A percentile compares a stretch with the other conserved stretches of the same genome.
Conservation (phyloP, 2,113 vertebrate species). For the Colaptes auratus region DNA sequence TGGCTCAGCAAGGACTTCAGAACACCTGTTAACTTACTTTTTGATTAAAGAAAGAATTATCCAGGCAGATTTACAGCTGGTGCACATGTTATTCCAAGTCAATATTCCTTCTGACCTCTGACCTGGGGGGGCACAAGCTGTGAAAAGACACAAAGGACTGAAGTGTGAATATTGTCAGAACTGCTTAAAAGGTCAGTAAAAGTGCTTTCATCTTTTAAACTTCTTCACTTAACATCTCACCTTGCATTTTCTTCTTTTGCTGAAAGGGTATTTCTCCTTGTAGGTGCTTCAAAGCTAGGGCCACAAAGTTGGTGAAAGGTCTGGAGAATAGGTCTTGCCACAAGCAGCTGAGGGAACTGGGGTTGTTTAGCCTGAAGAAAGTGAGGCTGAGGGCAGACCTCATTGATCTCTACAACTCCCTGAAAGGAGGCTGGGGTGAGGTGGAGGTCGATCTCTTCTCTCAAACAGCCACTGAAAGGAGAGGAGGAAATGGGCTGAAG, state of each 20-base stretch:
- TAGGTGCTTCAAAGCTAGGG: neutral
- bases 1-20: neutral
- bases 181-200: neutral
- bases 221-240: neutral
- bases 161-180: neutral
- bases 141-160: neutral
- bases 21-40: neutral
- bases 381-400: too few relatives aligned
- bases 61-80: neutral
- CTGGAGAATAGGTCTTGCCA: too few relatives aligned
- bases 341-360: too few relatives aligned
- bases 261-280: neutral
- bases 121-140: neutral
- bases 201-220: neutral
- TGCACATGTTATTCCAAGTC: neutral
- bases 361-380: too few relatives aligned
- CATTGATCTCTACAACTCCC: too few relatives aligned
- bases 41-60: neutral
- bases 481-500: too few relatives aligned
- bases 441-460: too few relatives aligned
- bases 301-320: too few relatives aligned
- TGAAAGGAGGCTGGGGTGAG: too few relatives aligned
- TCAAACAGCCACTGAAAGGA: too few relatives aligned
- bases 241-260: neutral
- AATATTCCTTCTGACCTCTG: neutral